These are phyloP conservation scores for Physocephala rufipes DNA, from an alignment of 2,888 invertebrate genomes.

Conservation along the genomic window DNA sequence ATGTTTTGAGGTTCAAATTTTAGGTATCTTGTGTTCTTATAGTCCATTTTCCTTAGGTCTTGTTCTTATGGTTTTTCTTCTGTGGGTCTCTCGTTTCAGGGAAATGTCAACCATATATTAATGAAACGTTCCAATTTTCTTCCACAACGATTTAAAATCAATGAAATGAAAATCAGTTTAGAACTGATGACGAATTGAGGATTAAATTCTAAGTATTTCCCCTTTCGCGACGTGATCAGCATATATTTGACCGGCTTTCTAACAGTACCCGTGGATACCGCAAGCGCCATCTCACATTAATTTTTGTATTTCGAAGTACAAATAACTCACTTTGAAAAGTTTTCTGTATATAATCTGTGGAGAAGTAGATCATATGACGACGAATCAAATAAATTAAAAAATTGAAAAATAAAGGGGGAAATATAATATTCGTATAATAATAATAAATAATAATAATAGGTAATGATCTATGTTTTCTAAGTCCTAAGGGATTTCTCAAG, in stretches of 20 bases:
- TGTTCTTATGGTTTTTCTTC: too few relatives aligned
- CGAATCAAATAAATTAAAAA: background rate
- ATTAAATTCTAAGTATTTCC: conserved; percentile 5
- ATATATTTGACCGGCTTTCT: conserved; percentile 41
- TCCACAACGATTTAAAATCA: background rate
- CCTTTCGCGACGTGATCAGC: conserved; percentile 39
- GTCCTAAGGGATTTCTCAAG: background rate
- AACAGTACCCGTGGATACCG: conserved; percentile 34
- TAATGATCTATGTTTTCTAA: background rate
- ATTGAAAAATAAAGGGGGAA: background rate
- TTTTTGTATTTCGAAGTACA: background rate
- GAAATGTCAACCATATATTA: background rate
- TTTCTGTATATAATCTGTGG: background rate
- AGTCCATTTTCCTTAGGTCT: conserved; percentile 21
- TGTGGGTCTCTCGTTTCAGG: too few relatives aligned
- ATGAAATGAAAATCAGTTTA: background rate
- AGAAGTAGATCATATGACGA: background rate
- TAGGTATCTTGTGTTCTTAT: too few relatives aligned
- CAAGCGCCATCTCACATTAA: too few relatives aligned
- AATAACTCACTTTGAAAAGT: background rate
- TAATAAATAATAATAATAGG: background rate
- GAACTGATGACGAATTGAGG: background rate
- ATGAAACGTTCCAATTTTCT: background rate
- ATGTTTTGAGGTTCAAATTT: too few relatives aligned
- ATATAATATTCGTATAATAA: background rate